Evolutionary conservation across 2,888 invertebrate genomes (phyloP), one percentile per base, ranked within the genome.

Genomic region (Drosophila subquinaria): DNA sequence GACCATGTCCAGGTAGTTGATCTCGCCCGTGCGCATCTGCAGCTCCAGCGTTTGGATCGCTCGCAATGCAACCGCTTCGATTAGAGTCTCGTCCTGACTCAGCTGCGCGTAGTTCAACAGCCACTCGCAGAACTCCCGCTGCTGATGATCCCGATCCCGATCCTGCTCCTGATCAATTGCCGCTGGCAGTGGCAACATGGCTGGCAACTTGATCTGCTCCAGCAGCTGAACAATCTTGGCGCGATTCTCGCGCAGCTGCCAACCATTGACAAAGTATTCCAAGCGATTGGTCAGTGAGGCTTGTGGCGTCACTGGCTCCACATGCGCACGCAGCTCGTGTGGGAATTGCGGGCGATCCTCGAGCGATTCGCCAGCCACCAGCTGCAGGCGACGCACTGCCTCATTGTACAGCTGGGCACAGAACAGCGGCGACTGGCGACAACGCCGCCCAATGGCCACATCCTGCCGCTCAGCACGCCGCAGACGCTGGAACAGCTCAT

Each of bases 321-420:
- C 91, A 92, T 94, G 95, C 42, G 92, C 89, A 65, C 94, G 94
- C 66, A 97, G 94, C 85, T 96, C 95, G 20, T 94, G 91, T 0
- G 96, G 95, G 91, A 96, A 95, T 81, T 94, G 93, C 0, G 95
- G 94, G 76, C 95, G 94, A 73, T 95, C 94, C 9, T 94, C 93
- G 42, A 95, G 92, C 74, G 95, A 94, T 89, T 95, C 94, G 35
- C 95, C 93, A 36, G 95, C 92, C 53, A 95, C 94, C 47, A 94
- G 91, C 42, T 94, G 94, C 52, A 96, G 91, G 81, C 94, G 94
- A 52, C 94, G 93, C 23, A 97, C 94, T 27, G 95, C 95, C 78
- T 94, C 94, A 88, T 97, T 97, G 86, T 96, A 96, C 52, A 96
- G 92, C 57, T 93, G 92, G 13, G 95, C 94, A 6, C 96, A 93